Evolutionary conservation across 2,113 vertebrate genomes (phyloP).

Genomic region (Henicopernis longicauda): DNA sequence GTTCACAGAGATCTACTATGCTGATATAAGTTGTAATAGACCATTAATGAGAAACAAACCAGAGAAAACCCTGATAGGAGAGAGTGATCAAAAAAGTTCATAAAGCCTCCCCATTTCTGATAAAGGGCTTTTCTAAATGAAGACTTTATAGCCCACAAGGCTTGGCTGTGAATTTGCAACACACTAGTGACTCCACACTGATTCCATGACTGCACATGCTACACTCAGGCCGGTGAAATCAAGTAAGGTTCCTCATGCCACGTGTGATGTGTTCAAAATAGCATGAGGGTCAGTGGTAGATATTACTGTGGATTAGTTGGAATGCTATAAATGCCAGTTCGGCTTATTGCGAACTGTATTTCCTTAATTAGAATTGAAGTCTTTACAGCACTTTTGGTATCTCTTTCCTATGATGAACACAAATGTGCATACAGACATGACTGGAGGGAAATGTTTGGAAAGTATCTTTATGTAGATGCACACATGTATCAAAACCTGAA

Average conservation of each 20-base stretch:
- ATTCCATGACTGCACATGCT: neutral
- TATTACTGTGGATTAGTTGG: neutral
- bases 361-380: neutral
- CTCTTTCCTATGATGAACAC: neutral
- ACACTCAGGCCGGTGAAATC: neutral
- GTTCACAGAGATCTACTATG: neutral
- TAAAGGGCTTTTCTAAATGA: neutral
- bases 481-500: neutral
- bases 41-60: neutral
- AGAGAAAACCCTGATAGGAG: neutral
- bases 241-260: neutral
- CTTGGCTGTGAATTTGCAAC: conserved; percentile 8
- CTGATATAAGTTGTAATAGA: neutral
- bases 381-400: neutral
- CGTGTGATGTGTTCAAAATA: neutral
- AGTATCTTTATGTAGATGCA: neutral
- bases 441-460: neutral
- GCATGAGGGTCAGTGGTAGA: neutral
- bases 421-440: neutral
- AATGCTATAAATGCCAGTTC: neutral
- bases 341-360: neutral
- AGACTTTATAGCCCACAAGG: neutral
- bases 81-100: conserved; percentile 6
- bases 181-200: neutral
- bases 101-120: neutral